Base-by-base conservation (phyloP, 2,797 vertebrate genomes). In the Sebastes iracundus region DNA sequence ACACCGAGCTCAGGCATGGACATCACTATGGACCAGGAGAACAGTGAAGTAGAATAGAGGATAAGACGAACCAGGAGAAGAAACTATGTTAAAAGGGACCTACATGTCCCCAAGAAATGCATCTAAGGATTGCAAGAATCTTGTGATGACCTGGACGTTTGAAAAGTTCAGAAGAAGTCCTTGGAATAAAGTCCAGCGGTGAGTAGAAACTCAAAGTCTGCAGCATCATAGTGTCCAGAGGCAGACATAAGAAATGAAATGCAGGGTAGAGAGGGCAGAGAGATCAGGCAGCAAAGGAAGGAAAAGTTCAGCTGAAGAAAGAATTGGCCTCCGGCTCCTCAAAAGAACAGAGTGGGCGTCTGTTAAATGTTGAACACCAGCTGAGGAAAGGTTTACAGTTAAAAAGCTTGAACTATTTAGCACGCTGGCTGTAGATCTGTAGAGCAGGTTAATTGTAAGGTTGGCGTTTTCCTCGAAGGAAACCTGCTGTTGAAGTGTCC, bases 141-240 rank as follows among this genome's bases (percentile, higher is more conserved):
- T 64, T 61, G 33, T 38, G 67, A 65, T 70, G 53, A 80, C 68
- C 64, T 38, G 13, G 22, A 83, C 53, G 68, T 85, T 77, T 38
- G 4, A 67, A 20, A 65, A 77, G 81, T 79, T 81, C 53, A 52
- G 53, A 7, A 18, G 35, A 82, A 63, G 67, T 79, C 55, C 55
- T 73, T 68, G 82, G 67, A 80, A 82, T 77, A 13, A 80, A 64
- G 33, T 72, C 69, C 53, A 75, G 33, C 20, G 7, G 64, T 33
- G 59, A 74, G 68, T 55, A 66, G 32, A 85, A 85, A 79, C 42
- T 82, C 60, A 63, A 49, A 63, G 28, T 76, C 30, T 81, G 78
- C 42, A 81, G 52, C 23, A 69, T 62, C 75, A 85, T 14, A 52
- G 62, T 85, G 75, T 75, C 82, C 78, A 79, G 72, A 87, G 83